These are phyloP conservation scores for Archilochus colubris DNA, from an alignment of 2,113 vertebrate genomes.

Conservation along the genomic window DNA sequence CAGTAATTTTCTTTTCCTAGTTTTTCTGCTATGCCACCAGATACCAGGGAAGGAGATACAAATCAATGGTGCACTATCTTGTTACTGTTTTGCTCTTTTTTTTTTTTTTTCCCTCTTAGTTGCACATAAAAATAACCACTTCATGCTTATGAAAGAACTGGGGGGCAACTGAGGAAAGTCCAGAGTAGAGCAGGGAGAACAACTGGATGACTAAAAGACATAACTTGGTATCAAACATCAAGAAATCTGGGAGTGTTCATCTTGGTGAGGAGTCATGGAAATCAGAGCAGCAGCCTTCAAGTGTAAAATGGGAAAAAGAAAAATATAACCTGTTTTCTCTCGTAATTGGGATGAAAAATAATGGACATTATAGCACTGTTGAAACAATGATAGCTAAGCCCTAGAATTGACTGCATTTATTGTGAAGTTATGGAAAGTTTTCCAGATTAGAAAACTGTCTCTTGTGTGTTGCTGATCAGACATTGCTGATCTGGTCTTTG, in stretches of 20 bases:
- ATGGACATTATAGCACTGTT: not conserved
- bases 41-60: not conserved
- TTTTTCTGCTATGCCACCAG: not conserved
- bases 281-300: not conserved
- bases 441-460: not conserved
- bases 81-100: not conserved
- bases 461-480: not conserved
- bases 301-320: not conserved
- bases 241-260: not conserved
- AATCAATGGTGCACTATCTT: not conserved
- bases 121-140: not conserved
- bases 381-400: not conserved
- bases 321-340: not conserved
- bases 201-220: not conserved
- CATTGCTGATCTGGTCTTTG: not conserved
- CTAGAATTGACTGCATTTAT: not conserved
- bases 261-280: not conserved
- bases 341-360: not conserved
- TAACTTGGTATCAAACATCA: not conserved
- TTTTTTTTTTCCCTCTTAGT: not conserved
- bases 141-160: not conserved
- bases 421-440: not conserved
- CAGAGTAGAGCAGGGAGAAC: not conserved
- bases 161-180: not conserved
- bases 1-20: not conserved